phyloP scores from a whole-genome alignment of 37 sponge, comb jelly and placozoan species.

The Oscarella lobularis region DNA sequence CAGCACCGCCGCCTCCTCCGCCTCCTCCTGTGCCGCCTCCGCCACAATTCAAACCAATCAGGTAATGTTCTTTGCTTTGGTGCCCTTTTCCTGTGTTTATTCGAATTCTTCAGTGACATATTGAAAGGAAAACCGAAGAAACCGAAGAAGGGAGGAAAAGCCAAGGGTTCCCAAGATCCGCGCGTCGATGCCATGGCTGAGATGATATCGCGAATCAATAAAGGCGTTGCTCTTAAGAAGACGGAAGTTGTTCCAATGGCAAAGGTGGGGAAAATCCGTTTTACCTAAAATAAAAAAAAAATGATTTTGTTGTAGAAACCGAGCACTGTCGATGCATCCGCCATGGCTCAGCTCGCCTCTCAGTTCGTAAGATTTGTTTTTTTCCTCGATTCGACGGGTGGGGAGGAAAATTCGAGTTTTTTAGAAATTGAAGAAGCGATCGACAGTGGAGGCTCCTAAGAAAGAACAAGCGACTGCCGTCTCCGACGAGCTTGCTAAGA shows the following conservation, averaged over 20 bases:
- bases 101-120: too few species aligned
- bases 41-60: background rate
- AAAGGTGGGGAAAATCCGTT: too few species aligned
- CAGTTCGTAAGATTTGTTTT: background rate
- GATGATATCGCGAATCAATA: background rate
- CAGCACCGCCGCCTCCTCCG: background rate
- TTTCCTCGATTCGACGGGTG: too few species aligned
- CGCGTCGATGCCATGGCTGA: conserved; percentile 1
- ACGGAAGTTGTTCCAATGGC: too few species aligned
- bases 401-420: too few species aligned
- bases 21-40: background rate
- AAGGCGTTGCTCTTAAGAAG: too few species aligned
- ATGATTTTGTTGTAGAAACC: background rate
- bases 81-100: background rate
- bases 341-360: background rate
- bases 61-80: background rate
- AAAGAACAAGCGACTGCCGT: background rate
- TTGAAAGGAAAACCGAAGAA: too few species aligned
- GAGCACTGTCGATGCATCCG: background rate
- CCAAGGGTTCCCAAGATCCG: background rate
- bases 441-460: background rate
- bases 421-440: background rate
- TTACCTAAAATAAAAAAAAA: too few species aligned
- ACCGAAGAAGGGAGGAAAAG: background rate
- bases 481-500: background rate